A percentile compares a stretch with the other conserved stretches of the same genome.
These are phyloP conservation scores for Tetramorium simillimum DNA, from an alignment of 1,140 invertebrate genomes.

Conservation along the genomic window DNA sequence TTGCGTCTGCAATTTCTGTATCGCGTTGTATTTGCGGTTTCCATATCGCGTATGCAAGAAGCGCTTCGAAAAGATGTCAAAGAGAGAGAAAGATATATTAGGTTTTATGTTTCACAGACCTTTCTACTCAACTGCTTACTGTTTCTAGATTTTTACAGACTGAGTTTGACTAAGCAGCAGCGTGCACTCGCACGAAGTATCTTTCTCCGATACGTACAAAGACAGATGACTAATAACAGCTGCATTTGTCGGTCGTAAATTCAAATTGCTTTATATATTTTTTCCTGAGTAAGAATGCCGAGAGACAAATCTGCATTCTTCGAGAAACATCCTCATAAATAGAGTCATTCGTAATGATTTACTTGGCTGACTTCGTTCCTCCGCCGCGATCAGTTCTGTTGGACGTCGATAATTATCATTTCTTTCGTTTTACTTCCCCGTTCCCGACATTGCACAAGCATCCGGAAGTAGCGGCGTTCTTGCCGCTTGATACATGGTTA, in stretches of 20 bases:
- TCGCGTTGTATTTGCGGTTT: not conserved
- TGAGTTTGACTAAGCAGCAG: not conserved
- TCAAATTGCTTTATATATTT: not conserved
- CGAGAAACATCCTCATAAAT: not conserved
- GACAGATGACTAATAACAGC: not conserved
- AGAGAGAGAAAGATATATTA: too few relatives aligned
- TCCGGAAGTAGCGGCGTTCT: conserved; percentile 70
- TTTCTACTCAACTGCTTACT: not conserved
- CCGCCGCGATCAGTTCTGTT: conserved; percentile 15
- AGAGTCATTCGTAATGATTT: not conserved
- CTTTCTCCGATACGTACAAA: not conserved
- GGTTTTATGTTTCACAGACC: not conserved
- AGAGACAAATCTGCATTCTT: not conserved
- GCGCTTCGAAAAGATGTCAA: not conserved
- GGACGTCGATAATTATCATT: conserved; percentile 66
- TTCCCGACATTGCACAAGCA: conserved; percentile 73
- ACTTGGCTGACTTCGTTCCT: not conserved
- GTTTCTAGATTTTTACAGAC: not conserved
- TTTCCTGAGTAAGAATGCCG: not conserved
- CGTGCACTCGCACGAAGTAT: not conserved
- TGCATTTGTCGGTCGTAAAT: not conserved
- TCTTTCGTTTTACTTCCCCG: conserved; percentile 68
- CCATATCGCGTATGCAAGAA: not conserved
- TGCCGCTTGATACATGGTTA: conserved; percentile 71
- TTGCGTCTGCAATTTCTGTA: not conserved